phyloP scores from a whole-genome alignment of 1,140 invertebrate species.

The Caenorhabditis tropicalis region DNA sequence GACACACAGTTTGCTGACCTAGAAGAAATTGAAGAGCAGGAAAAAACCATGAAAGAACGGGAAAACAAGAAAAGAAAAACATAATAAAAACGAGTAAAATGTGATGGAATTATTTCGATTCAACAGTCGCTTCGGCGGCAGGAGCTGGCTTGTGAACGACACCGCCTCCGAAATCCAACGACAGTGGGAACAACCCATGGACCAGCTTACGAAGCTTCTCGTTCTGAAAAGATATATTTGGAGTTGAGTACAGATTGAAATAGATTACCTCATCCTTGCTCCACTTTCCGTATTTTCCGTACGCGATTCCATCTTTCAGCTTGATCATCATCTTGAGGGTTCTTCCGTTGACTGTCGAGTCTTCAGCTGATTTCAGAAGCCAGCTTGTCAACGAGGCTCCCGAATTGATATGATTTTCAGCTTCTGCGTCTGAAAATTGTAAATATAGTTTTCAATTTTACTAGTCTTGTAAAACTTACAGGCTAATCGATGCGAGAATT shows the following conservation, averaged over 20 bases:
- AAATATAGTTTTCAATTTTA: too few relatives aligned
- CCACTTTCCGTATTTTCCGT: constrained; percentile 57
- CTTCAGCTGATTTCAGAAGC: constrained; percentile 49
- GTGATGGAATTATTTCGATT: not conserved
- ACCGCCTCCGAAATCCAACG: constrained; percentile 51
- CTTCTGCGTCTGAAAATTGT: constrained; percentile 50
- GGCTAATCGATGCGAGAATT: constrained; percentile 51
- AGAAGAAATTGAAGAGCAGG: not conserved
- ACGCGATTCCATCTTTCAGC: constrained; percentile 51
- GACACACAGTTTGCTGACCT: not conserved
- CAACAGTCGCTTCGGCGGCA: not conserved
- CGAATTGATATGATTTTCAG: not conserved
- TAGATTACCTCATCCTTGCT: constrained; percentile 52
- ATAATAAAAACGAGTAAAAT: constrained; percentile 1
- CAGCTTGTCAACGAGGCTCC: constrained; percentile 2
- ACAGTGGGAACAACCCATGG: constrained; percentile 49
- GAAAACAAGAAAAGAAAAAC: not conserved
- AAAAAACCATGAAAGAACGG: not conserved
- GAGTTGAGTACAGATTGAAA: not conserved
- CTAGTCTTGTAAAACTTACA: constrained; percentile 45
- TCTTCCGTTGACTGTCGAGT: constrained; percentile 46
- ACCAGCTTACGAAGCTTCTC: constrained; percentile 47
- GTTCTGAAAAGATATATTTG: constrained; percentile 48
- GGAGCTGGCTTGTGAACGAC: not conserved
- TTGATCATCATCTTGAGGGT: constrained; percentile 42